A percentile compares a stretch with the other conserved stretches of the same genome.
phyloP scores from a whole-genome alignment of 2,113 vertebrate genomes.

The Gallinago undulata region DNA sequence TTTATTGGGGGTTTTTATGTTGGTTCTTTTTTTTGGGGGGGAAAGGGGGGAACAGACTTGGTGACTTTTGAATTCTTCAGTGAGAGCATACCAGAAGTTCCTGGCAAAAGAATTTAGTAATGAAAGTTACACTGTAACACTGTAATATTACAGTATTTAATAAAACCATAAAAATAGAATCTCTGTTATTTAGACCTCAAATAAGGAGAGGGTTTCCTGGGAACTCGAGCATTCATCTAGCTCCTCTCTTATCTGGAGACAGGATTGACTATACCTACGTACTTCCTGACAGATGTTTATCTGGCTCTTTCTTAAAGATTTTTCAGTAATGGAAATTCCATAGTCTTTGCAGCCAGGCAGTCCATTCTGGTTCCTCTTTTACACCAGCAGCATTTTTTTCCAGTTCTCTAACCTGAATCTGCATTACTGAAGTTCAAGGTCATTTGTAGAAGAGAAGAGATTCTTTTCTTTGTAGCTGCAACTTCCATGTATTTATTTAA shows the following conservation, averaged over 20 bases:
- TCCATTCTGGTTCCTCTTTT: not conserved
- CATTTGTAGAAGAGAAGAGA: not conserved
- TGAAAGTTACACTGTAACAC: not conserved
- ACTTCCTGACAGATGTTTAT: conserved; percentile 1
- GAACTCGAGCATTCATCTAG: not conserved
- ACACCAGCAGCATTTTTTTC: not conserved
- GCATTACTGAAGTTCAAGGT: not conserved
- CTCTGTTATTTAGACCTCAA: not conserved
- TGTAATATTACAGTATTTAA: not conserved
- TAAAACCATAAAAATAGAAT: not conserved
- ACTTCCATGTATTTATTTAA: not conserved
- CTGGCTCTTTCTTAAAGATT: not conserved
- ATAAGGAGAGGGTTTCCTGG: not conserved
- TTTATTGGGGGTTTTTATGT: not conserved
- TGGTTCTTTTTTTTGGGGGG: not conserved
- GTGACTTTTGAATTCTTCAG: not conserved
- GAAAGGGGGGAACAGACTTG: not conserved
- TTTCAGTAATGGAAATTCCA: conserved; percentile 9
- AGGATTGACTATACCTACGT: not conserved
- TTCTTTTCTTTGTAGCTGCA: not conserved
- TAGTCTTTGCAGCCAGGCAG: not conserved
- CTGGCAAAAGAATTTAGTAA: not conserved
- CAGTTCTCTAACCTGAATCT: not conserved
- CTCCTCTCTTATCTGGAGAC: not conserved
- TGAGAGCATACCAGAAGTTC: not conserved